phyloP scores from a whole-genome alignment of 2,888 invertebrate species.

The Dusona sp. region DNA sequence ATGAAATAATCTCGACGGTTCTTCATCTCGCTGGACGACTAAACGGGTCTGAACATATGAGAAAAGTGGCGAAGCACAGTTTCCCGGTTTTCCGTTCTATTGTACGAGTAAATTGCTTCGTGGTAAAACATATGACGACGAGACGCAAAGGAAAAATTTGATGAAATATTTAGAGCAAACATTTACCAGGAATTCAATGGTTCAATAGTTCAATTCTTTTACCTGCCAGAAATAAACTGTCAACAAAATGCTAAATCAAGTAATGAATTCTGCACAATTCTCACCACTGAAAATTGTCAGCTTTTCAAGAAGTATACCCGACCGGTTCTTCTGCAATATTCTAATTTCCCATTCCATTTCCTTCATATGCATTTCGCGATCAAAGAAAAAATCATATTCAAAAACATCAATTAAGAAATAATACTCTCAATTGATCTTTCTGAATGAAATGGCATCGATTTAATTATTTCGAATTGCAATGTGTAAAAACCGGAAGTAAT shows the following conservation, averaged over 20 bases:
- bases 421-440: background rate
- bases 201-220: background rate
- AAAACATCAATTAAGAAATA: too few relatives aligned
- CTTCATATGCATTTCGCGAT: too few relatives aligned
- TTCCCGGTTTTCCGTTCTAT: constrained; percentile 20
- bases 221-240: background rate
- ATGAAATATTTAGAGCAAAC: constrained; percentile 25
- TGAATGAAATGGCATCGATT: background rate
- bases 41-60: constrained; percentile 7
- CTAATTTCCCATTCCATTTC: background rate
- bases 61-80: constrained; percentile 17
- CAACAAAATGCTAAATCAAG: background rate
- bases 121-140: constrained; percentile 8
- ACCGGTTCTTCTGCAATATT: background rate
- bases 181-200: constrained; percentile 37
- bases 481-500: background rate
- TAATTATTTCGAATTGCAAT: background rate
- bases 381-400: background rate
- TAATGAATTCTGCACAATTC: background rate
- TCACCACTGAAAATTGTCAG: background rate
- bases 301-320: background rate
- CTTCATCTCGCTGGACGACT: constrained; percentile 25
- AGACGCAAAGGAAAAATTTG: constrained; percentile 12
- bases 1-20: constrained; percentile 37
- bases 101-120: constrained; percentile 36